A percentile compares a stretch with the other conserved stretches of the same genome.
phyloP scores from a whole-genome alignment of 2,888 invertebrate genomes.

The Ormyrus pomaceus region DNA sequence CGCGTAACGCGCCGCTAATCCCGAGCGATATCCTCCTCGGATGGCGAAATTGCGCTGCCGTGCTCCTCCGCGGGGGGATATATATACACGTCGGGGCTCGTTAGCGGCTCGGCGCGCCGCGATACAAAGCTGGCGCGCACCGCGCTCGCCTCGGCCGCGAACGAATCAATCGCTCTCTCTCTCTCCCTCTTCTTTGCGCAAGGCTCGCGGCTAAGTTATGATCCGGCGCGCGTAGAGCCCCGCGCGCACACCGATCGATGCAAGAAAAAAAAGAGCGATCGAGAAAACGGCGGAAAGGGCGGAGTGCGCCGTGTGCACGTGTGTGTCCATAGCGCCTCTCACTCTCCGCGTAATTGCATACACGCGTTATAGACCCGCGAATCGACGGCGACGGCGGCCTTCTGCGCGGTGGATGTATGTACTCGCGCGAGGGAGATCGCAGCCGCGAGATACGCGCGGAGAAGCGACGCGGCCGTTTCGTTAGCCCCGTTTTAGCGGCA shows the following conservation, averaged over 20 bases:
- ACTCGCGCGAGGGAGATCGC: not conserved
- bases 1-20: not conserved
- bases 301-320: not conserved
- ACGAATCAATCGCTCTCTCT: constrained; percentile 32
- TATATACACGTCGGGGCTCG: not conserved
- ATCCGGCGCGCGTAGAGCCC: not conserved
- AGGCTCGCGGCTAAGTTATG: too few relatives aligned
- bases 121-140: constrained; percentile 25
- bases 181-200: too few relatives aligned
- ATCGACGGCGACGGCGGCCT: constrained; percentile 11
- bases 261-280: not conserved
- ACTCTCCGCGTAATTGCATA: too few relatives aligned
- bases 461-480: not conserved
- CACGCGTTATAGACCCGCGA: not conserved
- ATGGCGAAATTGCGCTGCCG: too few relatives aligned
- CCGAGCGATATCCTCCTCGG: too few relatives aligned
- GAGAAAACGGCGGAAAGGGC: not conserved
- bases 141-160: not conserved
- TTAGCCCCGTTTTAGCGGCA: not conserved
- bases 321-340: too few relatives aligned
- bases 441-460: not conserved
- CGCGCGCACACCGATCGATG: constrained; percentile 13
- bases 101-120: constrained; percentile 3
- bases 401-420: constrained; percentile 28
- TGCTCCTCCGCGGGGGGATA: not conserved